These are phyloP conservation scores for Hyles euphorbiae DNA, from an alignment of 1,140 invertebrate species.

Conservation along the genomic window DNA sequence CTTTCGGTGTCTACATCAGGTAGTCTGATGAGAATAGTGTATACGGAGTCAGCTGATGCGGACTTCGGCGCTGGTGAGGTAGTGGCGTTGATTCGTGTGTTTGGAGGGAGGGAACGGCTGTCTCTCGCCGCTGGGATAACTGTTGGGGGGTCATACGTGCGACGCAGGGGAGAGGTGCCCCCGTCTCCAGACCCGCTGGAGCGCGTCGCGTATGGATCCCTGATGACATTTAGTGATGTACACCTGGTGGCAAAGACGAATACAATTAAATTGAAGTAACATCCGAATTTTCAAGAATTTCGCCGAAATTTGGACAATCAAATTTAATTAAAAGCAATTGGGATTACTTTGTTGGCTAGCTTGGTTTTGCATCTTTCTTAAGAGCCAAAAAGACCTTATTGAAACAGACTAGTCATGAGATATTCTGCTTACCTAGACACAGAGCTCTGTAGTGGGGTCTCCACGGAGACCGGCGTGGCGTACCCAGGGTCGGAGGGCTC, in stretches of 20 bases:
- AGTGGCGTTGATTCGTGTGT: conserved; percentile 61
- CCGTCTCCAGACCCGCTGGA: conserved; percentile 60
- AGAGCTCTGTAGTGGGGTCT: conserved; percentile 89
- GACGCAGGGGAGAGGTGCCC: conserved; percentile 62
- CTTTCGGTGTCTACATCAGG: conserved; percentile 77
- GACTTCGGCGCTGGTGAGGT: conserved; percentile 77
- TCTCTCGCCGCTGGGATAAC: conserved; percentile 65
- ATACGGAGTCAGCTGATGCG: conserved; percentile 85
- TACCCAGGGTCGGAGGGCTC: conserved; percentile 82
- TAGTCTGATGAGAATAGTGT: conserved; percentile 93
- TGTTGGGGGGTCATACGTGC: conserved; percentile 49
- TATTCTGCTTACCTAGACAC: conserved; percentile 79
- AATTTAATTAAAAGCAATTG: too few relatives aligned
- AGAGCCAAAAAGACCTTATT: too few relatives aligned
- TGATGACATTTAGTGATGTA: conserved; percentile 89
- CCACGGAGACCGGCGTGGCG: conserved; percentile 89
- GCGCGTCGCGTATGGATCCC: conserved; percentile 78
- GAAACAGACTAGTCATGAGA: too few relatives aligned
- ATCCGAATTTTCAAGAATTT: too few relatives aligned
- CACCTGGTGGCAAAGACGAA: conserved; percentile 70
- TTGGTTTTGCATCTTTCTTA: too few relatives aligned
- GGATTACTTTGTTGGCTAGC: too few relatives aligned
- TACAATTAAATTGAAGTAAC: not conserved
- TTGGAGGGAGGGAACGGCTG: conserved; percentile 74
- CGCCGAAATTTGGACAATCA: too few relatives aligned